These are phyloP conservation scores for Drosophila punjabiensis DNA, from an alignment of 1,140 invertebrate species.

Conservation along the genomic window DNA sequence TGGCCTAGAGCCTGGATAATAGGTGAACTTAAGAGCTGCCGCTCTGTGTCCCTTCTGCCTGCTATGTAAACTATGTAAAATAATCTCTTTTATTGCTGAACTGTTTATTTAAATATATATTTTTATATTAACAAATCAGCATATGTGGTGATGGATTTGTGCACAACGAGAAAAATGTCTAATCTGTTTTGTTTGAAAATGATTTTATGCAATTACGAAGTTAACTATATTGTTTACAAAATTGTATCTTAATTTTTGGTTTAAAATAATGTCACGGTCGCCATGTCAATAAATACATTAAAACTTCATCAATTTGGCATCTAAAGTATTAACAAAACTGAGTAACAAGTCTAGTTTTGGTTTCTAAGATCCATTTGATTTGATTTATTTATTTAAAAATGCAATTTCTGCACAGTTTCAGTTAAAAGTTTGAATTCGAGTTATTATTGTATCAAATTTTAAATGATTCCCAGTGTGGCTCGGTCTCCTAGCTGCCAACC, in stretches of 20 bases:
- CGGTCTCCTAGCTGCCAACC: conserved; percentile 10
- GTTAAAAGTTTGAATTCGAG: too few relatives aligned
- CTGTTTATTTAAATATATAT: conserved; percentile 46
- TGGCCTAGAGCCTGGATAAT: background rate
- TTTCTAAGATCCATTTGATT: background rate
- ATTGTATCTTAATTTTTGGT: too few relatives aligned
- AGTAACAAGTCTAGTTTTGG: background rate
- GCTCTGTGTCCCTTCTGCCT: conserved; percentile 12
- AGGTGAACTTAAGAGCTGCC: conserved; percentile 10
- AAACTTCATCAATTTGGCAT: too few relatives aligned
- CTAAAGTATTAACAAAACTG: too few relatives aligned
- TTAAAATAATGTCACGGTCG: too few relatives aligned
- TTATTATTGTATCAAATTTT: background rate
- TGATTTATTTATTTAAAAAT: background rate
- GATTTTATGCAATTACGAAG: too few relatives aligned
- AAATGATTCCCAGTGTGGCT: conserved; percentile 4
- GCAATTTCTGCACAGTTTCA: background rate
- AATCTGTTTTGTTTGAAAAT: too few relatives aligned
- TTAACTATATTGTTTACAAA: too few relatives aligned
- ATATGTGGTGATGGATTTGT: background rate
- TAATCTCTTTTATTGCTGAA: conserved; percentile 48
- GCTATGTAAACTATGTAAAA: conserved; percentile 48
- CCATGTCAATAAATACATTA: too few relatives aligned
- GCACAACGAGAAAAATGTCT: background rate
- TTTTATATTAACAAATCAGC: conserved; percentile 39